phyloP scores from a whole-genome alignment of 2,888 invertebrate genomes.

The Nyleta sp. region DNA sequence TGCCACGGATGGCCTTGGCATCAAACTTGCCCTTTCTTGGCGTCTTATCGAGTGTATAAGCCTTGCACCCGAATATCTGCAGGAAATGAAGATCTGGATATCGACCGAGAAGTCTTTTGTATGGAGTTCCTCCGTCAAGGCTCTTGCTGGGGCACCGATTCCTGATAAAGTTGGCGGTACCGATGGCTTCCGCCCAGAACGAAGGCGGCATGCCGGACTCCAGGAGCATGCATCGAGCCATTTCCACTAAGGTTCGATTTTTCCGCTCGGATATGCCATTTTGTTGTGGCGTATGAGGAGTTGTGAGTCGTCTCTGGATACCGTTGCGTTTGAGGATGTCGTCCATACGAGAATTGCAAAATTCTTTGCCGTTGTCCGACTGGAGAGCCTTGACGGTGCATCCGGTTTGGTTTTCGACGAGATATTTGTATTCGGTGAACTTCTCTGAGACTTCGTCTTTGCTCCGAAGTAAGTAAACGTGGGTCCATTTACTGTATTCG shows the following conservation, averaged over 20 bases:
- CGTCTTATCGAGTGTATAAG: no score
- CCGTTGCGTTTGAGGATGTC: slow-evolving; percentile 53
- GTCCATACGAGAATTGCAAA: slow-evolving; percentile 3
- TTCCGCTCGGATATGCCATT: not conserved
- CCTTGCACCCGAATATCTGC: not conserved
- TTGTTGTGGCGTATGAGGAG: not conserved
- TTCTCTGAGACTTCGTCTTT: slow-evolving; percentile 49
- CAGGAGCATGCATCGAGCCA: not conserved
- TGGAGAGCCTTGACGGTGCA: slow-evolving; percentile 45
- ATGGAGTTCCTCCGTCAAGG: no score
- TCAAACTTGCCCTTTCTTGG: no score
- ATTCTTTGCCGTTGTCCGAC: slow-evolving; percentile 55
- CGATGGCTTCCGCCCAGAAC: not conserved
- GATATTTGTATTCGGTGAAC: slow-evolving; percentile 39
- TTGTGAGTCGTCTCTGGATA: slow-evolving; percentile 67
- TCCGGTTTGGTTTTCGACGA: slow-evolving; percentile 45
- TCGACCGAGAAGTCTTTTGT: not conserved
- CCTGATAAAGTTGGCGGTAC: not conserved
- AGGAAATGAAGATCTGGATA: no score
- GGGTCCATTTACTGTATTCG: not conserved
- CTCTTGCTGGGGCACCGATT: no score
- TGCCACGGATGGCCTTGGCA: no score
- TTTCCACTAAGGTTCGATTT: slow-evolving; percentile 4
- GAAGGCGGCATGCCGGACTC: no score
- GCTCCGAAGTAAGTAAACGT: not conserved